A percentile compares a stretch with the other conserved stretches of the same genome.
Conservation (phyloP, 2,888 invertebrate genomes). For the Apamea sordens region DNA sequence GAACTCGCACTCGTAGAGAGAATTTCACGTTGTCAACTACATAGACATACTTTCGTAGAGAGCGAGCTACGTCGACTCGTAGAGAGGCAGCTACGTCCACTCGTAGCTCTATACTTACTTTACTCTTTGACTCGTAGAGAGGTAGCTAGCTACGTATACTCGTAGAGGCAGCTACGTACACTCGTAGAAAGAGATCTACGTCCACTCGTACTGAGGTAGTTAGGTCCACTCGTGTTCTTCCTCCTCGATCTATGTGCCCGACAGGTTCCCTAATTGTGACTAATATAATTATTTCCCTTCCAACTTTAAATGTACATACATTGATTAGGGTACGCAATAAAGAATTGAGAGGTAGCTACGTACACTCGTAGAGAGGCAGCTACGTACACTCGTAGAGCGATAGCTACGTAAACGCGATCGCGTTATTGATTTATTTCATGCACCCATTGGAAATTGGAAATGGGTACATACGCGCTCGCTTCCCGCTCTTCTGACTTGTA, state of each 20-base stretch:
- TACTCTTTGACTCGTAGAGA: neutral
- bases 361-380: neutral
- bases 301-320: neutral
- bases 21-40: neutral
- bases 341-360: neutral
- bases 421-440: no score
- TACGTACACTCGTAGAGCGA: neutral
- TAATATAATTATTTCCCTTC: neutral
- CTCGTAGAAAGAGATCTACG: no score
- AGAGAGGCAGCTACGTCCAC: no score
- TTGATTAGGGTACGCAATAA: neutral
- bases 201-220: neutral
- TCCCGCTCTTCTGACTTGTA: no score
- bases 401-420: no score
- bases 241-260: neutral
- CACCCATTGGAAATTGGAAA: no score
- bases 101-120: no score
- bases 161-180: neutral
- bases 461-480: no score
- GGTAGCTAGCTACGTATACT: neutral
- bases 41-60: no score
- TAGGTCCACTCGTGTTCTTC: neutral
- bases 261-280: neutral
- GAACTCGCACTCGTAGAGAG: neutral
- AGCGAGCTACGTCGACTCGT: no score